Evolutionary conservation across 1,140 invertebrate species (phyloP), one percentile per base, ranked within the genome.

Genomic region (Bemisia tabaci): DNA sequence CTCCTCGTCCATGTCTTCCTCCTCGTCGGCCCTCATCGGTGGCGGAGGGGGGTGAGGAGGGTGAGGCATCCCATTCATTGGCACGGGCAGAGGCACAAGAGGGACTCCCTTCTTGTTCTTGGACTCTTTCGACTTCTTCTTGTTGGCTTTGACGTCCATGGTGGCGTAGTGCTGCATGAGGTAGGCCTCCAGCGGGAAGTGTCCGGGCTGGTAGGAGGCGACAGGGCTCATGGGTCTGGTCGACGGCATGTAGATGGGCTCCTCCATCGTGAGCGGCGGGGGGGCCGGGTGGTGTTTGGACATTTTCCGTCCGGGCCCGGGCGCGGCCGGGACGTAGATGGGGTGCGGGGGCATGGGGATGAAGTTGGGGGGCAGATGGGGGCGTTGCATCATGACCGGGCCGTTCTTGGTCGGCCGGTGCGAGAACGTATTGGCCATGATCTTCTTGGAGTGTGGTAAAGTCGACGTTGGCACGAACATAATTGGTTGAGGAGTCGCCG

Each of bases 241-340:
- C 17, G 81, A 81, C 5, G 83, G 83, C 78, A 85, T 81, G 72
- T 84, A 84, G 67, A 84, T 82, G 0, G 83, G 83, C 72, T 85
- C 83, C 71, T 85, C 83, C 67, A 80, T 73, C 11, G 74, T 69
- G 24, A 69, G 27, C 12, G 66, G 62, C 11, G 64, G 17, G 1
- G 26, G 21, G 12, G 68, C 26, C 0, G 68, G 62, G 74, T 75
- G 64, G 72, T 76, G 60, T 75, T 75, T 67, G 70, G 73, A 21
- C 22, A 67, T 60, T 63, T 73, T 70, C 66, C 75, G 11, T 73
- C 70, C 26, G n/a, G n/a, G n/a, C n/a, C n/a, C n/a, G n/a, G n/a
- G n/a, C n/a, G n/a, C n/a, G 68, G 77, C 62, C 74, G 78, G 69
- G 74, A 74, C n/a, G 76, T 78, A 65, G 75, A 79, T 64, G 73